These are phyloP conservation scores for Pantherophis vulpinus DNA, from an alignment of 2,797 vertebrate genomes.

Conservation along the genomic window DNA sequence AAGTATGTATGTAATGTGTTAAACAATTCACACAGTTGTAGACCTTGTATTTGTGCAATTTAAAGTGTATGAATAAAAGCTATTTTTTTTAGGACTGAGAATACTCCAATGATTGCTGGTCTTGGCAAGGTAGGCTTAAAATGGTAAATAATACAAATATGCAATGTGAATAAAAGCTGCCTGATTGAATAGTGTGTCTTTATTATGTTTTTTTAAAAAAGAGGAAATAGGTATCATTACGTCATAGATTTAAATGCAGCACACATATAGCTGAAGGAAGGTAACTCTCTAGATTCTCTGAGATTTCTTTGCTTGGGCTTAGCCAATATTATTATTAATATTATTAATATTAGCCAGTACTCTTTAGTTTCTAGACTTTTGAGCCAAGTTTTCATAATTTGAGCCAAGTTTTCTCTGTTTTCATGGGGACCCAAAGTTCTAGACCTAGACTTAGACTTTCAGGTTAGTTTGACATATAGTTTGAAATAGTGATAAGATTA, in stretches of 20 bases:
- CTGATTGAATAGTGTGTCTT: not conserved
- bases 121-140: slow-evolving; percentile 86
- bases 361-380: not conserved
- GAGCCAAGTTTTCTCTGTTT: not conserved
- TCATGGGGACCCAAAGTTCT: not conserved
- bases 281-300: not conserved
- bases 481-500: not conserved
- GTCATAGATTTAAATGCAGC: not conserved
- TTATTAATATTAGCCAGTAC: not conserved
- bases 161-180: not conserved
- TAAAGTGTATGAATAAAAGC: not conserved
- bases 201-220: not conserved
- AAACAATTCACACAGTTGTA: not conserved
- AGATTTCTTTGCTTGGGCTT: not conserved
- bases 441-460: not conserved
- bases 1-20: not conserved
- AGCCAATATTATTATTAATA: not conserved
- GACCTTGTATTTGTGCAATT: not conserved
- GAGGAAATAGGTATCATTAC: not conserved
- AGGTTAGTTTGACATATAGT: not conserved
- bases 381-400: not conserved
- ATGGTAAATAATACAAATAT: not conserved
- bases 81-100: slow-evolving; percentile 85
- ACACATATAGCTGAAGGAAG: not conserved
- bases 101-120: slow-evolving; percentile 95